Evolutionary conservation across 2,797 vertebrate genomes (phyloP), one percentile per base, ranked within the genome.

Genomic region (Sebastes ruberrimus): DNA sequence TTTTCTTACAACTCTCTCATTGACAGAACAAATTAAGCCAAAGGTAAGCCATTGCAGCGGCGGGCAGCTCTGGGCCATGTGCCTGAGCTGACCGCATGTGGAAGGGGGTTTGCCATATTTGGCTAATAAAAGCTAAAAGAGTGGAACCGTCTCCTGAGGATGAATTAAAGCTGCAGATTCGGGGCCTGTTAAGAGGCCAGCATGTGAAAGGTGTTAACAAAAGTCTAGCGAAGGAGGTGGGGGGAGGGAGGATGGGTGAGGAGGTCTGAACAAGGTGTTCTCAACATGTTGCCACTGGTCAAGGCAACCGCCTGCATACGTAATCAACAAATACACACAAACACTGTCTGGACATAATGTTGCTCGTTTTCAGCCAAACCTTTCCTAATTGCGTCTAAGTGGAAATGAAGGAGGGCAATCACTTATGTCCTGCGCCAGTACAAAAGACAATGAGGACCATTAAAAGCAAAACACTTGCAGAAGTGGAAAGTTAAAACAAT

Each of bases 201-300:
- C 81, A 68, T 87, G 87, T 87, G 90, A 93, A 82, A 72, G 53
- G 77, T 69, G 81, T 90, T 90, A 88, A 91, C 72, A 81, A 82
- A 87, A 80, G 80, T 61, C 60, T 3, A 57, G 64, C 4, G 32
- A 62, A 2, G 46, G 18, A 61, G 1, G 33, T 49, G 65, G 53
- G 25, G 2, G 57, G 70, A 25, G 22, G 28, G 70, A 28, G 22
- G 28, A 72, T 6, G 68, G 59, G 59, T 28, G 65, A 75, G 74
- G 63, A 74, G 66, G 27, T 83, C 59, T 66, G 16, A 82, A 84
- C 65, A 65, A 84, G 77, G 74, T 71, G 60, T 88, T 86, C 73
- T 69, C 65, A 74, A 52, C 70, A 63, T 61, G 55, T 62, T 4
- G 69, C 61, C n/a, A 56, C 70, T 75, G 30, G 27, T 70, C 25